phyloP scores from a whole-genome alignment of 2,888 invertebrate genomes.

The Drosophila infuscata region DNA sequence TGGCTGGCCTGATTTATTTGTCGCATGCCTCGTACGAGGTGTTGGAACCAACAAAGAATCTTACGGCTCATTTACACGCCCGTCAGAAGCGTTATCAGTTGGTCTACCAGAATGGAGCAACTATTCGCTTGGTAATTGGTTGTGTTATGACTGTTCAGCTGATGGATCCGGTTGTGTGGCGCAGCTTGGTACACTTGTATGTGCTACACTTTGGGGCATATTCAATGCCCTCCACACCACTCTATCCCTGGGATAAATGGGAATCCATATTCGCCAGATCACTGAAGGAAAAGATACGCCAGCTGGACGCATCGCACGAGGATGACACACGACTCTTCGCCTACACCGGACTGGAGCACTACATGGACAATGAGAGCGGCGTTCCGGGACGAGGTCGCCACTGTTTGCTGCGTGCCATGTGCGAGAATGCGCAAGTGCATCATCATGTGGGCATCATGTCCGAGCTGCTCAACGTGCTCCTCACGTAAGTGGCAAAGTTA shows the following conservation, averaged over 20 bases:
- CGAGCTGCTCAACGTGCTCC: slow-evolving; percentile 57
- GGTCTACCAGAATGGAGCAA: slow-evolving; percentile 57
- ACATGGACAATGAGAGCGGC: slow-evolving; percentile 64
- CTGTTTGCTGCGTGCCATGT: slow-evolving; percentile 82
- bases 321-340: slow-evolving; percentile 81
- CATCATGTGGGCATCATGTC: slow-evolving; percentile 79
- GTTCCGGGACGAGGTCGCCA: slow-evolving; percentile 63
- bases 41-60: slow-evolving; percentile 42
- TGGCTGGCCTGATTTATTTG: slow-evolving; percentile 23
- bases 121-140: slow-evolving; percentile 63
- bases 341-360: slow-evolving; percentile 78
- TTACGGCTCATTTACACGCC: slow-evolving; percentile 51
- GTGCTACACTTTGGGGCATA: slow-evolving; percentile 80
- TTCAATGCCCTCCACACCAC: slow-evolving; percentile 72
- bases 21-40: slow-evolving; percentile 37
- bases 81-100: slow-evolving; percentile 65
- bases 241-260: slow-evolving; percentile 83
- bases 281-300: slow-evolving; percentile 51
- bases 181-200: slow-evolving; percentile 71
- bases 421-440: slow-evolving; percentile 83
- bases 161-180: slow-evolving; percentile 77
- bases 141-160: slow-evolving; percentile 73
- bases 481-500: slow-evolving; percentile 45
- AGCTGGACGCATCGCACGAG: slow-evolving; percentile 55
- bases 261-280: slow-evolving; percentile 75